Conservation (phyloP, 30 jellyfish, hydroid and myxozoan genomes). For the Cassiopea xamachana region DNA sequence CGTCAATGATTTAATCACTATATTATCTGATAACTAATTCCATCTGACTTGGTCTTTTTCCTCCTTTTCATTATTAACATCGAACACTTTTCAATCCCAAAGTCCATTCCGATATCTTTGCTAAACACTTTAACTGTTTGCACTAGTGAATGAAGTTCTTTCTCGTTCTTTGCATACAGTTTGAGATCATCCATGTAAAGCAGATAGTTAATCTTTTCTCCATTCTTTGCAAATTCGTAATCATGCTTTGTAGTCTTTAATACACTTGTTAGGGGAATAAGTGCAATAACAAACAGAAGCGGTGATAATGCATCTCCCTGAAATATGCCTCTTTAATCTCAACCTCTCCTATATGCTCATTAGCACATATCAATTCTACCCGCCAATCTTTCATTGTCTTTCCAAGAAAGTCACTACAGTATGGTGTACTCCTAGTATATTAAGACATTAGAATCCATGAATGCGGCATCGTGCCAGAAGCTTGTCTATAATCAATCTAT, state of each 20-base stretch:
- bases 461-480: neutral
- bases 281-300: constrained; percentile 27
- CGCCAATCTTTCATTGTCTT: no score
- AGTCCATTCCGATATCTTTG: constrained; percentile 5
- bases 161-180: constrained; percentile 8
- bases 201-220: constrained; percentile 12
- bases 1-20: neutral
- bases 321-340: constrained; percentile 19
- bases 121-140: neutral
- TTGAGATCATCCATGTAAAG: constrained; percentile 33
- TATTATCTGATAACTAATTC: neutral
- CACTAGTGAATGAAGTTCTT: constrained; percentile 27
- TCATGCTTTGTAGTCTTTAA: constrained; percentile 14
- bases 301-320: constrained; percentile 42
- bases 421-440: neutral
- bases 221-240: constrained; percentile 11
- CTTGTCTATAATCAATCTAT: neutral
- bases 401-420: neutral
- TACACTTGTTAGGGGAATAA: constrained; percentile 8
- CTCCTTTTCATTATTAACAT: neutral
- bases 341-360: neutral
- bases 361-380: neutral
- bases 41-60: neutral
- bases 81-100: constrained; percentile 2
- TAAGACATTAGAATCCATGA: neutral